phyloP scores from a whole-genome alignment of 2,113 vertebrate genomes.

The Otolemur garnettii region DNA sequence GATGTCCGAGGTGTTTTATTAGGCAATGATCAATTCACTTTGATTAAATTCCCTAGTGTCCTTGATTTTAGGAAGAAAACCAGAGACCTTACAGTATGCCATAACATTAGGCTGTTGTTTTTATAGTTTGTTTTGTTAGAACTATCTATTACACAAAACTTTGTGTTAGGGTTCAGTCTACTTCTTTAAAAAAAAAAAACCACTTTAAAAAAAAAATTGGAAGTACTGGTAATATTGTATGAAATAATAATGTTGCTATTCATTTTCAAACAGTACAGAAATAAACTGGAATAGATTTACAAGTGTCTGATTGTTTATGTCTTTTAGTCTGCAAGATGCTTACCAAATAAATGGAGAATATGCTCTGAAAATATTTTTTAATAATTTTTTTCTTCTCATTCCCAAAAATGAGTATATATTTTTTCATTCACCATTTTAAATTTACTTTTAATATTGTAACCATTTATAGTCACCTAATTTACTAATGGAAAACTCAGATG shows the following conservation, averaged over 20 bases:
- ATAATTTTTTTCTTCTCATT: slow-evolving; percentile 10
- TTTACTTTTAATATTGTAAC: not conserved
- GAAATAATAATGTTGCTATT: not conserved
- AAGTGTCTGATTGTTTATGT: not conserved
- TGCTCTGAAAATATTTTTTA: not conserved
- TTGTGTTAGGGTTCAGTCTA: not conserved
- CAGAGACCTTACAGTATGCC: not conserved
- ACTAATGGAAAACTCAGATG: slow-evolving; percentile 26
- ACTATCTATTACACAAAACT: not conserved
- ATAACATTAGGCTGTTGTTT: not conserved
- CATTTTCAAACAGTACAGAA: not conserved
- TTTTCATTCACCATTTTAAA: not conserved
- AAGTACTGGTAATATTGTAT: not conserved
- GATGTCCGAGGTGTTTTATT: not conserved
- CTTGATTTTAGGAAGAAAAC: slow-evolving; percentile 39
- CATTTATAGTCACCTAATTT: slow-evolving; percentile 46
- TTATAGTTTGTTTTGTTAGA: not conserved
- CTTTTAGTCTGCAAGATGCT: not conserved
- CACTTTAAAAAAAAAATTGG: too few species aligned
- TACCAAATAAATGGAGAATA: not conserved
- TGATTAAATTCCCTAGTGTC: not conserved
- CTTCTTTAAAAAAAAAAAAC: not conserved
- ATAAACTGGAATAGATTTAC: not conserved
- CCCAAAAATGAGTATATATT: not conserved
- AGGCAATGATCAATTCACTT: not conserved